Base-by-base conservation (phyloP, 1,140 invertebrate genomes). In the Eriocheir sinensis region DNA sequence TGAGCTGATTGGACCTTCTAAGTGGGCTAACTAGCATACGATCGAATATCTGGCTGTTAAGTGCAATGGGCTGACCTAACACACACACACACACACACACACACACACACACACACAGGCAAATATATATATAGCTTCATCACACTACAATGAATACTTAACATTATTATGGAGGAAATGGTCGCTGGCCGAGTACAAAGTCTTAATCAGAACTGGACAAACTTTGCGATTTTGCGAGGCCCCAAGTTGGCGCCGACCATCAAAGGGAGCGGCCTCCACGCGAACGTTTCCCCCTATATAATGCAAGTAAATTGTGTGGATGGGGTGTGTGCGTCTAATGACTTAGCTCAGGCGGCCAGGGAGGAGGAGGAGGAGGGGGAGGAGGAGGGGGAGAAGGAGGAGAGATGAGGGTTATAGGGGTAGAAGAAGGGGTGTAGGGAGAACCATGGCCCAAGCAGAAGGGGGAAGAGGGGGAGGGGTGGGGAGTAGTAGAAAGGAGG, bases 141-240 rank as follows among this genome's bases (percentile, higher is more conserved):
- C 53, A 90, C 41, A 89, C 86, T 36, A 94, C 93, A 94, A 94
- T 94, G 89, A 89, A 79, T 94, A 81, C 79, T 94, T 94, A 94
- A 91, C 93, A 94, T 94, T 91, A 94, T 91, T 91, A 91, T 72
- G 91, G 93, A 91, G 93, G 40, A 91, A 94, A 91, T 94, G 89
- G 93, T 79, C 89, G 89, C 79, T 94, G 93, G 93, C 85, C 89
- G 60, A 85, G 93, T 60, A 91, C 93, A 94, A 91, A 94, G 93
- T 94, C 93, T 94, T 94, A 94, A 94, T 94, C 93, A 94, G 79
- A 94, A 91, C 93, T 83, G 93, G 80, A 79, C 93, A 94, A 94
- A 94, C 93, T 94, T 94, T 94, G 60, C 80, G 72, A 94, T 86
- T 94, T 94, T 41, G 89, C 89, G 80, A 83, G 27, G 93, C 40